A percentile compares a stretch with the other conserved stretches of the same genome.
phyloP scores from a whole-genome alignment of 2,888 invertebrate species.

The Cremastinae sp. region DNA sequence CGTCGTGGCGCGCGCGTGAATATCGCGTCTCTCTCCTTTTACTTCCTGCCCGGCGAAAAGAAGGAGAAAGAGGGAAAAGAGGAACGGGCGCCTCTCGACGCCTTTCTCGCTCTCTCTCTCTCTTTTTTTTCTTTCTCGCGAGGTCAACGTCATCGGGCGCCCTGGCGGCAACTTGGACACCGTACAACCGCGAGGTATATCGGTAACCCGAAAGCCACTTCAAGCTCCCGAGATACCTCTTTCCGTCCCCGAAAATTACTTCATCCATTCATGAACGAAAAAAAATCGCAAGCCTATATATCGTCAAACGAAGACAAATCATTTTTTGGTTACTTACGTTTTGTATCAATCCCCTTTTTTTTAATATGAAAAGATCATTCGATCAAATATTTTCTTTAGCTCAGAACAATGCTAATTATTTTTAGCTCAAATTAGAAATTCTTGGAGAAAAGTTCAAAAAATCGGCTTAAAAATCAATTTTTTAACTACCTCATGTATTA shows the following conservation, averaged over 20 bases:
- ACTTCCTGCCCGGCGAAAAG: conserved; percentile 67
- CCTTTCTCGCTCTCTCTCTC: conserved; percentile 56
- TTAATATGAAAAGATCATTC: too few species aligned
- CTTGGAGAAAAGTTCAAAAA: too few species aligned
- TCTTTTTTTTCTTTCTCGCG: conserved; percentile 69
- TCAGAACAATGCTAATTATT: too few species aligned
- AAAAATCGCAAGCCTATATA: not conserved
- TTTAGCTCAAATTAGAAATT: too few species aligned
- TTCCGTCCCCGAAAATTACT: conserved; percentile 1
- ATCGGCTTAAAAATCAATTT: too few species aligned
- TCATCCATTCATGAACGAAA: conserved; percentile 1
- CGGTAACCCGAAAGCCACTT: conserved; percentile 35
- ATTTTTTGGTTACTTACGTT: too few species aligned
- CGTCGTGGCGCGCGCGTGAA: conserved; percentile 79
- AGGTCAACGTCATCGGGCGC: conserved; percentile 79
- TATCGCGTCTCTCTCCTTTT: conserved; percentile 65
- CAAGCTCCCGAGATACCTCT: conserved; percentile 9
- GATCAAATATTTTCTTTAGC: too few species aligned
- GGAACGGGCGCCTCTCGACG: conserved; percentile 53
- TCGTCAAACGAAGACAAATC: not conserved
- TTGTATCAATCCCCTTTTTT: too few species aligned
- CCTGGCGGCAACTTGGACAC: conserved; percentile 57
- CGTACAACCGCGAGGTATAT: conserved; percentile 44
- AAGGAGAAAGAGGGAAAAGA: conserved; percentile 27
- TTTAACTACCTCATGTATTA: too few species aligned